phyloP scores from a whole-genome alignment of 2,888 invertebrate species.

The Ormyrus rosae region DNA sequence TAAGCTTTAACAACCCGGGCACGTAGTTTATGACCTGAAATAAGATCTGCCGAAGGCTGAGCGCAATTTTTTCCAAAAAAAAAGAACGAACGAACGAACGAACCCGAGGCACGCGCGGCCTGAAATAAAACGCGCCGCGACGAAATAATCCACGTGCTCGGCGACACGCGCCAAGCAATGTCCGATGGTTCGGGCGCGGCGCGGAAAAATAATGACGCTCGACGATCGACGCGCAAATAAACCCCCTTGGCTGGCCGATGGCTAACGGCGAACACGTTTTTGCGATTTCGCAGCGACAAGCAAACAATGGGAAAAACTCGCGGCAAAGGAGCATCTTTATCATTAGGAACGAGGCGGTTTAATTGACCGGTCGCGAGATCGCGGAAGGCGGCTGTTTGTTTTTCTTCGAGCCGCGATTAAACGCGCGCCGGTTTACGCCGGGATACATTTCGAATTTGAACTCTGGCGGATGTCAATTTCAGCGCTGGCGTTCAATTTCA shows the following conservation, averaged over 20 bases:
- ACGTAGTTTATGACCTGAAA: constrained; percentile 28
- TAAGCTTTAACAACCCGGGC: constrained; percentile 1
- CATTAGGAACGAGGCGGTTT: not conserved
- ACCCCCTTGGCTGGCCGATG: not conserved
- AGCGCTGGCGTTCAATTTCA: no score
- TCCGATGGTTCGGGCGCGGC: not conserved
- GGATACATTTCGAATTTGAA: no score
- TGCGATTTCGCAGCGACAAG: not conserved
- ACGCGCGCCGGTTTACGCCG: no score
- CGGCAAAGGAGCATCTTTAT: not conserved
- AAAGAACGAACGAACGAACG: no score
- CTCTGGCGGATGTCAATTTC: no score
- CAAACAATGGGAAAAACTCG: not conserved
- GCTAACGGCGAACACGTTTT: constrained; percentile 7
- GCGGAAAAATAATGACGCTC: constrained; percentile 10
- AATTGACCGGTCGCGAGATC: not conserved
- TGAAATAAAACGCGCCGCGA: constrained; percentile 67
- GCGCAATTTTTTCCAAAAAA: no score
- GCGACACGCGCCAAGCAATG: constrained; percentile 63
- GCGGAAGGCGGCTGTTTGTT: not conserved
- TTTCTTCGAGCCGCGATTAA: not conserved
- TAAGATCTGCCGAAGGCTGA: not conserved
- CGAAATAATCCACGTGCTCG: constrained; percentile 68
- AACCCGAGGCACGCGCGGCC: constrained; percentile 39
- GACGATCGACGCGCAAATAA: not conserved